A percentile compares a stretch with the other conserved stretches of the same genome.
Evolutionary conservation across 2,888 invertebrate species (phyloP).

Genomic region (Hyposoter dolosus): DNA sequence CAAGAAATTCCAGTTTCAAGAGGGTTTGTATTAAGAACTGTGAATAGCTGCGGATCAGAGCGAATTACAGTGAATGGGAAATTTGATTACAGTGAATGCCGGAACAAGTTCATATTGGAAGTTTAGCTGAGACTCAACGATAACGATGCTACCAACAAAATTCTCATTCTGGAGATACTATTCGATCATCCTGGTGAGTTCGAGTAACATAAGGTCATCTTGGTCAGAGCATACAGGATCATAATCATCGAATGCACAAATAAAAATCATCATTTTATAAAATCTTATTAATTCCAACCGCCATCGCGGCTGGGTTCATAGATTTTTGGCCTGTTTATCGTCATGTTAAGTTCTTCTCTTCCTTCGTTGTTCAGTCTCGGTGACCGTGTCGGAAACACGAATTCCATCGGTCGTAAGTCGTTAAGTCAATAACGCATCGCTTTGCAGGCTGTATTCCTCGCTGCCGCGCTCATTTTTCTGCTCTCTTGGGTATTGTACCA

Average conservation of each 20-base stretch:
- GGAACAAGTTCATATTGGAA: slow-evolving; percentile 39
- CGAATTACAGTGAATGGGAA: slow-evolving; percentile 19
- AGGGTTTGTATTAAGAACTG: not conserved
- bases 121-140: slow-evolving; percentile 9
- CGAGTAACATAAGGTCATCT: slow-evolving; percentile 13
- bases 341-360: slow-evolving; percentile 6
- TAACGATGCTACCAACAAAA: slow-evolving; percentile 32
- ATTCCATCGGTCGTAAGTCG: slow-evolving; percentile 56
- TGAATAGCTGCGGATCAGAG: not conserved
- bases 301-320: slow-evolving; percentile 3
- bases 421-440: slow-evolving; percentile 50
- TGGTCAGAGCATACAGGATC: not conserved
- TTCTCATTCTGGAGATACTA: slow-evolving; percentile 35
- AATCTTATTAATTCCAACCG: slow-evolving; percentile 7
- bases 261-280: slow-evolving; percentile 8
- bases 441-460: slow-evolving; percentile 11
- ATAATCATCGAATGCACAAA: not conserved
- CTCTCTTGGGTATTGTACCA: slow-evolving; percentile 28
- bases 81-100: slow-evolving; percentile 37
- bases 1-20: not conserved
- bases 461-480: slow-evolving; percentile 11
- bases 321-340: slow-evolving; percentile 29
- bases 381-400: slow-evolving; percentile 64
- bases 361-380: slow-evolving; percentile 23
- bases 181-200: slow-evolving; percentile 66